Evolutionary conservation across 2,797 vertebrate species (phyloP).

Genomic region (Tarsius wallacei): DNA sequence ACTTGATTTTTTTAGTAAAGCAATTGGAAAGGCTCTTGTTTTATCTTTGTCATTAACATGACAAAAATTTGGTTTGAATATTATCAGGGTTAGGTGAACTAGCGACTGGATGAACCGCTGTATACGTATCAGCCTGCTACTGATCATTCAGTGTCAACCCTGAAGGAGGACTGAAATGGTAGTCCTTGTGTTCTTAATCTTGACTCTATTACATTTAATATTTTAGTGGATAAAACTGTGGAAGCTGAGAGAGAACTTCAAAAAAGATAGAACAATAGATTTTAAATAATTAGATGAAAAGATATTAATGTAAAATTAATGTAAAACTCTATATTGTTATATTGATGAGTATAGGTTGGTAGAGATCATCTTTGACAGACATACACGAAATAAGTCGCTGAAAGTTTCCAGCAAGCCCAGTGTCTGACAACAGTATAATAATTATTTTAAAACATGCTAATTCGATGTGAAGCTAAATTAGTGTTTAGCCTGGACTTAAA

Average conservation of each 20-base stretch:
- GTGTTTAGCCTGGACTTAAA: not conserved
- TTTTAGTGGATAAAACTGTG: slow-evolving; percentile 55
- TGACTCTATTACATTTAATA: not conserved
- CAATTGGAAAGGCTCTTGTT: not conserved
- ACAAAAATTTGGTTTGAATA: slow-evolving; percentile 27
- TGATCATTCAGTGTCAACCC: not conserved
- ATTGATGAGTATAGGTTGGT: not conserved
- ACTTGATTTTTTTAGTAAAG: slow-evolving; percentile 36
- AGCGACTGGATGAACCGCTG: not conserved
- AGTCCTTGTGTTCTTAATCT: slow-evolving; percentile 37
- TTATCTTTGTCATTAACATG: slow-evolving; percentile 27
- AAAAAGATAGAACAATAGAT: not conserved
- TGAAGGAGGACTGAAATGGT: not conserved
- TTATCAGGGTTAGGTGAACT: slow-evolving; percentile 2
- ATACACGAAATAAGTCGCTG: not conserved
- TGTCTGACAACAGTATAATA: not conserved
- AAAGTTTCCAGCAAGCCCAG: slow-evolving; percentile 11
- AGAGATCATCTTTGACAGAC: not conserved
- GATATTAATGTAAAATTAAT: not conserved
- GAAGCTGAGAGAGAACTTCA: not conserved
- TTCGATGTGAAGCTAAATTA: not conserved
- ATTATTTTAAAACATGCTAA: slow-evolving; percentile 48
- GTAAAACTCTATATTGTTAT: not conserved
- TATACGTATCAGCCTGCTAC: not conserved
- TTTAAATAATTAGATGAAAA: slow-evolving; percentile 53